Evolutionary conservation across 1,140 invertebrate species (phyloP).

Genomic region (Phymastichus coffea): DNA sequence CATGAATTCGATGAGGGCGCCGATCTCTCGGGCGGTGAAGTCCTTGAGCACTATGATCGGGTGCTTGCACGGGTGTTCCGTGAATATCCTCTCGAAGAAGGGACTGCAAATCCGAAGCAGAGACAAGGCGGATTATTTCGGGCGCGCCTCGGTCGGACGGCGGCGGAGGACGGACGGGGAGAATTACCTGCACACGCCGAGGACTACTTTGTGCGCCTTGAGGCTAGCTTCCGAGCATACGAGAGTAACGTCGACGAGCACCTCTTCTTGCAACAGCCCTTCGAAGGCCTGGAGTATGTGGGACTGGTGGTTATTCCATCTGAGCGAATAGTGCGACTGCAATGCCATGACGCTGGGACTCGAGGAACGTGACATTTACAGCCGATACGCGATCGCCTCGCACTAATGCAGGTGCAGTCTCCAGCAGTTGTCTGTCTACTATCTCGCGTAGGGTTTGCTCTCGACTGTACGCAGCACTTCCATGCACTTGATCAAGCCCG

Average conservation of each 20-base stretch:
- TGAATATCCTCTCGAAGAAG: slow-evolving; percentile 85
- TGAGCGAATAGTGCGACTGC: slow-evolving; percentile 82
- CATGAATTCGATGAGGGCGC: slow-evolving; percentile 89
- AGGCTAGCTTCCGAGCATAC: slow-evolving; percentile 81
- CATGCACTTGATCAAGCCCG: slow-evolving; percentile 21
- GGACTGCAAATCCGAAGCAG: slow-evolving; percentile 64
- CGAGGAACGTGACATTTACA: slow-evolving; percentile 33
- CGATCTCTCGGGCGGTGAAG: slow-evolving; percentile 81
- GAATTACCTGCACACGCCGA: slow-evolving; percentile 77
- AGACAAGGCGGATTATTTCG: too few species aligned
- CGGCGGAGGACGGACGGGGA: too few species aligned
- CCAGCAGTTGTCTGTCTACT: not conserved
- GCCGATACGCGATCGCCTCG: too few species aligned
- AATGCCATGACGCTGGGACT: slow-evolving; percentile 57
- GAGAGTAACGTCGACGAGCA: slow-evolving; percentile 84
- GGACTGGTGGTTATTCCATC: slow-evolving; percentile 89
- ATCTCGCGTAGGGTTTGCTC: not conserved
- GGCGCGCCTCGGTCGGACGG: too few species aligned
- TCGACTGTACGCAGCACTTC: slow-evolving; percentile 31
- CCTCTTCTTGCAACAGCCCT: slow-evolving; percentile 75
- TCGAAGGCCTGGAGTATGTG: slow-evolving; percentile 86
- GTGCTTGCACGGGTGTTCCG: slow-evolving; percentile 90
- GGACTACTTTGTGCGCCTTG: slow-evolving; percentile 85
- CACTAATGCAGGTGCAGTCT: not conserved
- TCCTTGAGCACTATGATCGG: slow-evolving; percentile 89